A percentile compares a stretch with the other conserved stretches of the same genome.
These are phyloP conservation scores for Vidua chalybeata DNA, from an alignment of 2,113 vertebrate species.

Conservation along the genomic window DNA sequence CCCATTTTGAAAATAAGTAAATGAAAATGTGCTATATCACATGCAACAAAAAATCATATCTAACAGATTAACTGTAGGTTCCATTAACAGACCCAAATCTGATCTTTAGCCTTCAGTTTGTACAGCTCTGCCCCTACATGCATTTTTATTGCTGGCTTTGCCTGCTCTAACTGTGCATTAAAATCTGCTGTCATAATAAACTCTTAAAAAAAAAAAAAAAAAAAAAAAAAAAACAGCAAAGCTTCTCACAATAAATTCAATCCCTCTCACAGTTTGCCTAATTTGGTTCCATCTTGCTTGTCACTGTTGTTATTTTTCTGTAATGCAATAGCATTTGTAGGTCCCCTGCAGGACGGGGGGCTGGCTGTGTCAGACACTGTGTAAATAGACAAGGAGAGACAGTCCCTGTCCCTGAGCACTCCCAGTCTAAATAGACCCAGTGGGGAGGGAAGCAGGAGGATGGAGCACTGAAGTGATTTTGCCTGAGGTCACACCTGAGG, in stretches of 20 bases:
- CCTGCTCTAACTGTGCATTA: background rate
- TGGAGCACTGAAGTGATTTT: background rate
- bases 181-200: background rate
- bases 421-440: constrained; percentile 26
- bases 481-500: background rate
- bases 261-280: background rate
- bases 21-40: rapidly evolving
- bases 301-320: background rate
- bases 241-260: background rate
- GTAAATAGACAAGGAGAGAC: constrained; percentile 32
- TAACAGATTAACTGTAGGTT: background rate
- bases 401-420: constrained; percentile 10
- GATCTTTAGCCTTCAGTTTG: background rate
- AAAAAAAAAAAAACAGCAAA: background rate
- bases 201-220: background rate
- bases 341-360: background rate
- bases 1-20: background rate
- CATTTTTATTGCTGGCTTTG: background rate
- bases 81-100: background rate
- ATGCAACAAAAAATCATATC: background rate
- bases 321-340: constrained; percentile 5
- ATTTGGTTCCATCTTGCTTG: background rate
- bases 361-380: constrained; percentile 18
- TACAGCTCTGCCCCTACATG: background rate
- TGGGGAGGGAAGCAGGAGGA: background rate